phyloP scores from a whole-genome alignment of 2,888 invertebrate species.

The Lysandra coridon region DNA sequence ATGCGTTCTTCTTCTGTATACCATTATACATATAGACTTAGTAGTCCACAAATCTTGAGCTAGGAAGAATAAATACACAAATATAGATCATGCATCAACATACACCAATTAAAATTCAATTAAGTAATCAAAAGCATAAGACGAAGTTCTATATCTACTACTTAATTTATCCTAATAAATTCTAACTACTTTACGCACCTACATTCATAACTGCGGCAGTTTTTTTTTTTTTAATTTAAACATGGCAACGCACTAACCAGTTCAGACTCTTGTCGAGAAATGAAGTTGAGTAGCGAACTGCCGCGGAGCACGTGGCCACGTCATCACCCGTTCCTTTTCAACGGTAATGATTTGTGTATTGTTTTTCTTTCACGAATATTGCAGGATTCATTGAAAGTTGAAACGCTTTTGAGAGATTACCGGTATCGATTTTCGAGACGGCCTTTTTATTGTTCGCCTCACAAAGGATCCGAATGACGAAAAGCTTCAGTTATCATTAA shows the following conservation, averaged over 20 bases:
- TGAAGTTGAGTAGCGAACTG: slow-evolving; percentile 11
- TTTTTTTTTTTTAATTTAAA: neutral
- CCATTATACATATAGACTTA: neutral
- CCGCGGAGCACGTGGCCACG: neutral
- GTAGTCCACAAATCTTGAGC: neutral
- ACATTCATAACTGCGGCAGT: neutral
- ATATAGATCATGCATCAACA: neutral
- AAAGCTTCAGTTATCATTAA: neutral
- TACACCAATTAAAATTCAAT: neutral
- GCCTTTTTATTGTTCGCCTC: neutral
- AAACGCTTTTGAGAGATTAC: slow-evolving; percentile 13
- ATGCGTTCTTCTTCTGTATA: slow-evolving; percentile 34
- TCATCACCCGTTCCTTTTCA: slow-evolving; percentile 22
- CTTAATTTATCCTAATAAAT: neutral
- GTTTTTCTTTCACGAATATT: slow-evolving; percentile 27
- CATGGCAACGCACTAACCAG: slow-evolving; percentile 11
- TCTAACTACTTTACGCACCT: neutral
- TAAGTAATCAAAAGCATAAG: neutral
- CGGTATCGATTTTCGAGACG: slow-evolving; percentile 12
- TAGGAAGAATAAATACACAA: neutral
- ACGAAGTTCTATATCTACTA: neutral
- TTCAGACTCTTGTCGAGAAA: slow-evolving; percentile 8
- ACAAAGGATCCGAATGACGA: neutral
- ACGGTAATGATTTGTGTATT: slow-evolving; percentile 28
- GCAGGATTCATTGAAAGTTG: slow-evolving; percentile 2